These are phyloP conservation scores for Bos indicus DNA, from an alignment of 2,113 vertebrate species.

Conservation along the genomic window DNA sequence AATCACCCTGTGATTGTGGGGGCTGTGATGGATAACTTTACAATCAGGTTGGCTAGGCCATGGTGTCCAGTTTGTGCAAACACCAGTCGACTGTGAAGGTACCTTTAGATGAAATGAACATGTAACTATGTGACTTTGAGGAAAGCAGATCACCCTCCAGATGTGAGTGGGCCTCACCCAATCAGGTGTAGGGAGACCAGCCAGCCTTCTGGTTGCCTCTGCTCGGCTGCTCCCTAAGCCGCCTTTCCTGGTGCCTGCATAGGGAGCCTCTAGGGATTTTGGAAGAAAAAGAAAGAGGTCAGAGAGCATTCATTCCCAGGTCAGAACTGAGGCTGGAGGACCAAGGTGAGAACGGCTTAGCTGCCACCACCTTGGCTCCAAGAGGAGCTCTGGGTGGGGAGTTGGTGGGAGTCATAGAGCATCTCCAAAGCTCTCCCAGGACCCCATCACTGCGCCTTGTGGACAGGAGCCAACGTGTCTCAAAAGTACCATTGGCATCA, in stretches of 20 bases:
- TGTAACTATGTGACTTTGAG: not conserved
- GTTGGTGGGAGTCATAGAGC: accelerated
- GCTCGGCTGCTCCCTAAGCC: not conserved
- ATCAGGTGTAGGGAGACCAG: not conserved
- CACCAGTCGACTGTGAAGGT: not conserved
- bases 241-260: not conserved
- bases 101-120: not conserved
- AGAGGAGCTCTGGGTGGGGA: not conserved
- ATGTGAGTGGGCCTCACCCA: not conserved
- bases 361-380: not conserved
- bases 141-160: not conserved
- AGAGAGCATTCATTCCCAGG: not conserved
- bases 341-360: not conserved
- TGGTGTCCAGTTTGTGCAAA: not conserved
- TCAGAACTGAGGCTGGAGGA: not conserved
- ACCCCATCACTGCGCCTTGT: accelerated
- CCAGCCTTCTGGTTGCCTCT: not conserved
- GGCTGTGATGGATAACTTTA: not conserved
- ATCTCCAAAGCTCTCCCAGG: too few species aligned
- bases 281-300: not conserved
- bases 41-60: not conserved
- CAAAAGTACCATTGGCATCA: accelerated
- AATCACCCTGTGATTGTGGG: not conserved
- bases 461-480: not conserved
- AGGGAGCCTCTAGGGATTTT: accelerated